Evolutionary conservation across 2,797 vertebrate genomes (phyloP).

Genomic region (Microchirus variegatus): DNA sequence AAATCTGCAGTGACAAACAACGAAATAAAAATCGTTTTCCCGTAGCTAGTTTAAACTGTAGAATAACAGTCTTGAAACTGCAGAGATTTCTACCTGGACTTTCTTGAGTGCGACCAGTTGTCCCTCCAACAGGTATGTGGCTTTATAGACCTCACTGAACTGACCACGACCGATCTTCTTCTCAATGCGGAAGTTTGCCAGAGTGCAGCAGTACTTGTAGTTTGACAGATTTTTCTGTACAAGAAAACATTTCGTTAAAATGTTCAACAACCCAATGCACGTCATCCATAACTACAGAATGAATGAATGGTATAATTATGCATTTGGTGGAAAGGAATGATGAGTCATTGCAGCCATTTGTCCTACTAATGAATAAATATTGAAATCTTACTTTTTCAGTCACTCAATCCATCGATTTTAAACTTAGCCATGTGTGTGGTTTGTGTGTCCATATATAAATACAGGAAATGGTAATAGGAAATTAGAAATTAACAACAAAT

Average conservation of each 20-base stretch:
- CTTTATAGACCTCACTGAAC: slow-evolving; percentile 94
- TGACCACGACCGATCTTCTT: slow-evolving; percentile 94
- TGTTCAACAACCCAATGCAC: background rate
- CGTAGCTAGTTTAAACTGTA: background rate
- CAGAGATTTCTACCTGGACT: slow-evolving; percentile 84
- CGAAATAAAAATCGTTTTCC: too few relatives aligned
- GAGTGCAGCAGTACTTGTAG: slow-evolving; percentile 84
- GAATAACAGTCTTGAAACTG: background rate
- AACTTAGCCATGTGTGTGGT: too few relatives aligned
- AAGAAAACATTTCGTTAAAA: background rate
- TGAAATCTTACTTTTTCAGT: too few relatives aligned
- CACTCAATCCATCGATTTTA: too few relatives aligned
- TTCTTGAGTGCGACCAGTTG: slow-evolving; percentile 93
- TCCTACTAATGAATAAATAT: too few relatives aligned
- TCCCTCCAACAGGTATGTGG: slow-evolving; percentile 89
- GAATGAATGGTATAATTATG: too few relatives aligned
- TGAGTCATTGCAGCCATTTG: background rate
- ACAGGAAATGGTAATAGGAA: too few relatives aligned
- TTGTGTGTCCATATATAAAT: too few relatives aligned
- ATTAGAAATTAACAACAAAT: too few relatives aligned
- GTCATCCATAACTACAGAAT: too few relatives aligned
- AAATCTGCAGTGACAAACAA: slow-evolving; percentile 80
- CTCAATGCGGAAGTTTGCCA: slow-evolving; percentile 91
- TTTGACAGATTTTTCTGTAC: slow-evolving; percentile 50
- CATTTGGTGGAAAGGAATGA: too few relatives aligned